Evolutionary conservation across 2,888 invertebrate species (phyloP).

Genomic region (Dynastes hyllus): DNA sequence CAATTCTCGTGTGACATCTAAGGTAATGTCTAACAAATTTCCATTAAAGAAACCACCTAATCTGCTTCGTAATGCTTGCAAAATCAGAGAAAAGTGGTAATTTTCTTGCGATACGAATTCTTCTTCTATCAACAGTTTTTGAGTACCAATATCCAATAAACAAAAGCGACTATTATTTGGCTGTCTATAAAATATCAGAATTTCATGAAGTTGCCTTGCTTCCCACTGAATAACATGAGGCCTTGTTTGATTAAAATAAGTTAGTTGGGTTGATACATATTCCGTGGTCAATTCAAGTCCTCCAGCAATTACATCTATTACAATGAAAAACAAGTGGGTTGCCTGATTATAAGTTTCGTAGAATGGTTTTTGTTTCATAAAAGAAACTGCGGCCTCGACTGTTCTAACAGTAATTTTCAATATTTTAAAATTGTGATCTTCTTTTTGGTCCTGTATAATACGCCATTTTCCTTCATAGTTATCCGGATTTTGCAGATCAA

Average conservation of each 20-base stretch:
- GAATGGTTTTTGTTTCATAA: neutral
- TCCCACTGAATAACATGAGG: constrained; percentile 10
- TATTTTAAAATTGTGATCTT: constrained; percentile 18
- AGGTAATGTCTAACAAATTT: neutral
- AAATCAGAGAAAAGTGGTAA: neutral
- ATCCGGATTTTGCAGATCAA: neutral
- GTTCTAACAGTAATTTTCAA: constrained; percentile 7
- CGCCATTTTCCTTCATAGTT: neutral
- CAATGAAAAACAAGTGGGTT: constrained; percentile 11
- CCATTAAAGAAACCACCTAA: constrained; percentile 21
- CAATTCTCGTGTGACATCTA: constrained; percentile 2
- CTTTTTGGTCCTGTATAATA: neutral
- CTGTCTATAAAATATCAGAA: neutral
- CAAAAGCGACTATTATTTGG: neutral
- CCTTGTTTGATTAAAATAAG: neutral
- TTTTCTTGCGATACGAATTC: constrained; percentile 3
- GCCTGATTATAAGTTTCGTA: neutral
- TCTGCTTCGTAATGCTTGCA: neutral
- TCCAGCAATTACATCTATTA: neutral
- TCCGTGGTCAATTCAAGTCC: neutral
- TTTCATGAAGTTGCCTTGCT: neutral
- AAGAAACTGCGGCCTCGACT: neutral
- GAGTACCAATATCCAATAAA: neutral
- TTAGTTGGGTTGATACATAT: neutral
- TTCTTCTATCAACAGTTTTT: neutral